phyloP scores from a whole-genome alignment of 2,797 vertebrate genomes.

The Amblyraja radiata region DNA sequence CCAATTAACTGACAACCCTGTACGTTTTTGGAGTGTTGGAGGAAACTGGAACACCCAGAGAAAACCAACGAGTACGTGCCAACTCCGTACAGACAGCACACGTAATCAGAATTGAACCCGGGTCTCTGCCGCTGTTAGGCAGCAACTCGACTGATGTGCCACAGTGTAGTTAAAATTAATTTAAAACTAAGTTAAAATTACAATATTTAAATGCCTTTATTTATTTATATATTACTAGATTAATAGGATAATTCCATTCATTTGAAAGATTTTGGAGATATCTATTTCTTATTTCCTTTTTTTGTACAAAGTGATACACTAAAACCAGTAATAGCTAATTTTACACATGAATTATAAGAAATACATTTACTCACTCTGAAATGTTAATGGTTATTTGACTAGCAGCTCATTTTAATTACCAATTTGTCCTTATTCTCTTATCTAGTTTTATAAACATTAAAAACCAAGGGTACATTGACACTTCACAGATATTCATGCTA shows the following conservation, averaged over 20 bases:
- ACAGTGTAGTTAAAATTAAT: too few species aligned
- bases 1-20: too few species aligned
- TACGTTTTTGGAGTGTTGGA: too few species aligned
- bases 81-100: too few species aligned
- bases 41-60: too few species aligned
- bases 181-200: neutral
- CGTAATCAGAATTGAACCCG: too few species aligned
- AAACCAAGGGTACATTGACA: neutral
- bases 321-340: neutral
- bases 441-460: neutral
- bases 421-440: neutral
- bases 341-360: slow-evolving; percentile 4
- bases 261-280: neutral
- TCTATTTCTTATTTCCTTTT: neutral
- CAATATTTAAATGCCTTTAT: neutral
- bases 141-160: too few species aligned
- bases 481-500: neutral
- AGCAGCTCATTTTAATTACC: neutral
- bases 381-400: neutral
- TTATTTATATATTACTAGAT: neutral
- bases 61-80: too few species aligned
- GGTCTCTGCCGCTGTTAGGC: too few species aligned
- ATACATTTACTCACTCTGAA: neutral
- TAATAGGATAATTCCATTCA: neutral
- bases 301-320: neutral